Percentiles rank a stretch among this genome's conserved stretches.
Evolutionary conservation across 2,113 vertebrate genomes (phyloP).

Genomic region (Atlantisia rogersi): DNA sequence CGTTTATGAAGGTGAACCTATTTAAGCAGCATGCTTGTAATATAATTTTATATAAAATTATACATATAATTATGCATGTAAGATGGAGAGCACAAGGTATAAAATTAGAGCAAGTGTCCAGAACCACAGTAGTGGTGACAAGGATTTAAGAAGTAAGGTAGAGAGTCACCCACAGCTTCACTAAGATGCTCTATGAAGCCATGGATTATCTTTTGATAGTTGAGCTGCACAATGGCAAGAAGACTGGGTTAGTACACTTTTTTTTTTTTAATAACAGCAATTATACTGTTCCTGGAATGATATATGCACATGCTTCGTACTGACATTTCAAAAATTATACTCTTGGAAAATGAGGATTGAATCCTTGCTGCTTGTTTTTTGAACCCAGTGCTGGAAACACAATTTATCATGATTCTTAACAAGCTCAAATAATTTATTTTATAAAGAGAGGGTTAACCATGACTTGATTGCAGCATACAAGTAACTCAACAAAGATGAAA

Average conservation of each 20-base stretch:
- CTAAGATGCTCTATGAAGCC: neutral
- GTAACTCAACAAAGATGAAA: neutral
- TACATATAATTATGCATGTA: neutral
- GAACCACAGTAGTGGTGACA: neutral
- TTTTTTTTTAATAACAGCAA: neutral
- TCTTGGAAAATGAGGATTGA: neutral
- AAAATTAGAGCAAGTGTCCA: neutral
- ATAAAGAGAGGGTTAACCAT: neutral
- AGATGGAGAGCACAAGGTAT: neutral
- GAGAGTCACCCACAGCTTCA: neutral
- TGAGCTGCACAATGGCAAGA: neutral
- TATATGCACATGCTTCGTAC: neutral
- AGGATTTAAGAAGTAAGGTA: neutral
- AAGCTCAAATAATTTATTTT: neutral
- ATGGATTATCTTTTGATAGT: neutral
- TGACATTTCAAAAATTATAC: neutral
- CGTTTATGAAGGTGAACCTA: neutral
- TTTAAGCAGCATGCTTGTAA: neutral
- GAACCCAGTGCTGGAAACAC: neutral
- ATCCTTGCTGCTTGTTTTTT: neutral
- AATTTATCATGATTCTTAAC: neutral
- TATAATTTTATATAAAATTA: neutral
- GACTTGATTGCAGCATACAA: neutral
- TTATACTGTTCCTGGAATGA: neutral
- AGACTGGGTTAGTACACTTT: neutral